phyloP scores from a whole-genome alignment of 2,113 vertebrate species.

The Pseudopipra pipra region DNA sequence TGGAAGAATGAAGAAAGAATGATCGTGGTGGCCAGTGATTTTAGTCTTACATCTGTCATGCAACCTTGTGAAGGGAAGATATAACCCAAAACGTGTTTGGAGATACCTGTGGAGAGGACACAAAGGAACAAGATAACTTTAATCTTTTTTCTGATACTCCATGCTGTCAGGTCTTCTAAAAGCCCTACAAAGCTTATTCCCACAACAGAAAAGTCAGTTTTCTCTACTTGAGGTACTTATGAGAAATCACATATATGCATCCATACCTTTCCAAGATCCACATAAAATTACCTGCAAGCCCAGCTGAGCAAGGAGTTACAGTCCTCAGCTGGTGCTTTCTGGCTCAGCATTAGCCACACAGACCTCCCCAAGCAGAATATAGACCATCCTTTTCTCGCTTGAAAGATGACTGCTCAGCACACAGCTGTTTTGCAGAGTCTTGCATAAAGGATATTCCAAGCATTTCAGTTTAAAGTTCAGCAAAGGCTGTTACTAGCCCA shows the following conservation, averaged over 20 bases:
- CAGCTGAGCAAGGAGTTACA: not conserved
- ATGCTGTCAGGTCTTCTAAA: not conserved
- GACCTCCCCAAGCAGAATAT: not conserved
- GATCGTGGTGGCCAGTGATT: not conserved
- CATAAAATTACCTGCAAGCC: not conserved
- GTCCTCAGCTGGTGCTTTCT: not conserved
- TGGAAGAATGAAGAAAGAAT: slow-evolving; percentile 37
- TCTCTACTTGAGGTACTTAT: not conserved
- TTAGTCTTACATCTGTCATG: not conserved
- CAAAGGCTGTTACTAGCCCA: not conserved
- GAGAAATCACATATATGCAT: not conserved
- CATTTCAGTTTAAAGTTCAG: not conserved
- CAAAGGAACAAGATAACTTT: not conserved
- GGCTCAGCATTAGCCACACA: not conserved
- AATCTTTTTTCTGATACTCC: not conserved
- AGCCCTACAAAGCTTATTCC: not conserved
- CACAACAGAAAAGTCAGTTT: not conserved
- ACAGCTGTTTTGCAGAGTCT: not conserved
- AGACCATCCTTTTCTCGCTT: not conserved
- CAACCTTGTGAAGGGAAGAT: not conserved
- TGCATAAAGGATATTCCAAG: not conserved
- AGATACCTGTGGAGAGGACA: not conserved
- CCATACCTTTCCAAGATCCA: not conserved
- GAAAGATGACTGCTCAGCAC: not conserved
- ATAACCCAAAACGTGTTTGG: not conserved